These are phyloP conservation scores for Carpatolechia fugitivella DNA, from an alignment of 2,888 invertebrate genomes.

Conservation along the genomic window DNA sequence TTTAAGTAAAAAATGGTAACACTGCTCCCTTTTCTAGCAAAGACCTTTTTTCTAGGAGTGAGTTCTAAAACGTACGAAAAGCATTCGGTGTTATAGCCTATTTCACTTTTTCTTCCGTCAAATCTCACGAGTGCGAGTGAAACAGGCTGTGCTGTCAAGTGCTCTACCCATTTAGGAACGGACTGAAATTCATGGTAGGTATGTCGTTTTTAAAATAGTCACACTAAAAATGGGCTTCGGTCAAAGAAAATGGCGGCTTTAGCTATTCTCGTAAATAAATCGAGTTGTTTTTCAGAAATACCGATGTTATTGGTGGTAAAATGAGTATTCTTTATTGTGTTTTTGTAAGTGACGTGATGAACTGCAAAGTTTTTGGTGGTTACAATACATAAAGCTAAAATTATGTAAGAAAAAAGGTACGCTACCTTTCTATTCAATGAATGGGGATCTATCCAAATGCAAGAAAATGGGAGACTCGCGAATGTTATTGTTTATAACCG, in stretches of 20 bases:
- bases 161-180: too few species aligned
- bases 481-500: slow-evolving; percentile 64
- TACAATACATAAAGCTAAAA: slow-evolving; percentile 38
- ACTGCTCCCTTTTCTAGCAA: too few species aligned
- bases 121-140: too few species aligned
- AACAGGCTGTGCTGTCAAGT: too few species aligned
- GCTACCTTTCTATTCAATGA: slow-evolving; percentile 45
- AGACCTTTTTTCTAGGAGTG: too few species aligned
- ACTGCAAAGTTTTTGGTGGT: slow-evolving; percentile 37
- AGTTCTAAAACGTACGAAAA: too few species aligned
- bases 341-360: slow-evolving; percentile 44
- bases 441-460: slow-evolving; percentile 62
- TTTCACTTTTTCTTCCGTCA: too few species aligned
- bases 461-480: slow-evolving; percentile 73
- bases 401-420: slow-evolving; percentile 64
- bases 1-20: too few species aligned
- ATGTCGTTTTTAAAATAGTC: slow-evolving; percentile 2
- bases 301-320: slow-evolving; percentile 38
- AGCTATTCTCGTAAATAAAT: slow-evolving; percentile 55
- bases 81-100: too few species aligned
- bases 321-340: slow-evolving; percentile 49
- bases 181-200: too few species aligned
- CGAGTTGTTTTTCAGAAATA: slow-evolving; percentile 46
- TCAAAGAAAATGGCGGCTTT: slow-evolving; percentile 66
- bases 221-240: slow-evolving; percentile 3